Base-by-base conservation (phyloP, 2,888 invertebrate species). In the Philereme transversata region DNA sequence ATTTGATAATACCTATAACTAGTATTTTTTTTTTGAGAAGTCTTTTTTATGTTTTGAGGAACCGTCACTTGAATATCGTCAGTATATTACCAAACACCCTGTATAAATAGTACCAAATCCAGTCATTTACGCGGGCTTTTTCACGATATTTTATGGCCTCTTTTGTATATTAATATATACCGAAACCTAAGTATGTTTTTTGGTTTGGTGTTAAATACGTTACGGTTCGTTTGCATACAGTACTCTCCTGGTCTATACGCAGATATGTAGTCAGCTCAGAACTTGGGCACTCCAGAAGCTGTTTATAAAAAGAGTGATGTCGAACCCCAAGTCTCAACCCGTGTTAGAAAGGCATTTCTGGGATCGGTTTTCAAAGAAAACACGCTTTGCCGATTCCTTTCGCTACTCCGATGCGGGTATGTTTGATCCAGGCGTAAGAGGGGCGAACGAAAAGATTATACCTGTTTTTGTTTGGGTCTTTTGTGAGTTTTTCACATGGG, bases 281-380 rank as follows among this genome's bases (percentile, higher is more conserved):
- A 6, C 34, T n/a, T 33, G 62, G 59, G 44, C 50, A 54, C 58
- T 62, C 44, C 48, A 54, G 36, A 57, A 64, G 59, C 60, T 75
- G 67, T 75, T 76, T 74, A 76, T 73, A 69, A 75, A 76, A 72
- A 73, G 69, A 71, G 62, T 72, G 70, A 70, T 67, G 73, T 67
- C 58, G 66, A 72, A 74, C 71, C 74, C 71, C 73, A 73, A 71
- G 71, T 73, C 72, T 71, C 73, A 73, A 71, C 72, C 74, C 72
- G 64, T 73, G 73, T 72, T 73, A 72, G 72, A 71, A 71, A 75
- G 71, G 72, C 64, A 76, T 76, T 79, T 76, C 70, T 47, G 61
- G 79, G 81, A 83, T 84, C 81, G 73, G 77, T 79, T 85, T 83
- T 80, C 82, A 83, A 83, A 83, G 82, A 82, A 83, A 85, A 83